Evolutionary conservation across 2,113 vertebrate species (phyloP).

Genomic region (Argyrosomus japonicus): DNA sequence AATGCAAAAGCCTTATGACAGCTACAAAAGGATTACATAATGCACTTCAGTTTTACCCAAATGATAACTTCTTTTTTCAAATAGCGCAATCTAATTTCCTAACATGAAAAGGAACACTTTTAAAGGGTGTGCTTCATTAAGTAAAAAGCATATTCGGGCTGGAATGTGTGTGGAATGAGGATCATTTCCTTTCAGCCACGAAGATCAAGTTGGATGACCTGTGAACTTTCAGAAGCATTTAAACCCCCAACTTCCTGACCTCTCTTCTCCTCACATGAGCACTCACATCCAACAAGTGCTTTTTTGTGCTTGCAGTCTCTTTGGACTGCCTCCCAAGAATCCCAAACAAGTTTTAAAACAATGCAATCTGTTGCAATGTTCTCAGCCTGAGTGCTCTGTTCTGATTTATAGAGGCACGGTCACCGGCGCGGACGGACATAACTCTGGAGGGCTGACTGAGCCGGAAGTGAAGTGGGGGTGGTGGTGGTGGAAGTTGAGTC

Average conservation of each 20-base stretch:
- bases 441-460: slow-evolving; percentile 12
- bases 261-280: slow-evolving; percentile 8
- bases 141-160: slow-evolving; percentile 1
- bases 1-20: slow-evolving; percentile 8
- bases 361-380: not conserved
- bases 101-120: not conserved
- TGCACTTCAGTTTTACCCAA: not conserved
- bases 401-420: slow-evolving; percentile 22
- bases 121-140: not conserved
- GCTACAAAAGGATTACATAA: slow-evolving; percentile 24
- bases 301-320: not conserved
- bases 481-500: slow-evolving; percentile 50
- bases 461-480: slow-evolving; percentile 42
- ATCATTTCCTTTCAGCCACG: slow-evolving; percentile 56
- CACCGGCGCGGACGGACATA: slow-evolving; percentile 10
- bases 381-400: slow-evolving; percentile 3
- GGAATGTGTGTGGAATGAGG: slow-evolving; percentile 67
- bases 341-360: slow-evolving; percentile 14
- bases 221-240: slow-evolving; percentile 28
- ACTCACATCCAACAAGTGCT: slow-evolving; percentile 14
- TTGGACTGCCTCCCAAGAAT: not conserved
- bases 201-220: slow-evolving; percentile 43
- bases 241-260: slow-evolving; percentile 36
- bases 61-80: not conserved
- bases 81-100: not conserved